Percentiles rank a stretch among this genome's conserved stretches.
Evolutionary conservation across 2,888 invertebrate species (phyloP).

Genomic region (Andrena chrysosceles): DNA sequence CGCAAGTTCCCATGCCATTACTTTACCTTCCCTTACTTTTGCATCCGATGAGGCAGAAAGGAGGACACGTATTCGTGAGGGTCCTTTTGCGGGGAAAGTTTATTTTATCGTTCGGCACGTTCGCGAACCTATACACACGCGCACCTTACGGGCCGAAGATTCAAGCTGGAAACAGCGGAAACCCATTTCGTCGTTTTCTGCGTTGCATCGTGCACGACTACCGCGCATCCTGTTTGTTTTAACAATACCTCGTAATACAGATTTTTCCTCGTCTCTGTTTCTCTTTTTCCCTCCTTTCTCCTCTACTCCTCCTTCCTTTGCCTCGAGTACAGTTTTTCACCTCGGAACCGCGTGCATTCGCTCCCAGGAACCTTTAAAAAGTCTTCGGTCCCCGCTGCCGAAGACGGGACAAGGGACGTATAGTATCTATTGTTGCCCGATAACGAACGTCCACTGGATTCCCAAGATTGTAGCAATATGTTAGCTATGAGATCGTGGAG

Average conservation of each 20-base stretch:
- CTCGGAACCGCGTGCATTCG: conserved; percentile 11
- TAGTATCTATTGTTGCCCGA: conserved; percentile 51
- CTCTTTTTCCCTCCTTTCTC: no score
- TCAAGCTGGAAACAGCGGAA: conserved; percentile 38
- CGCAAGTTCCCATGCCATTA: conserved; percentile 75
- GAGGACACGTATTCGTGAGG: conserved; percentile 65
- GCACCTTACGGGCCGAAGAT: conserved; percentile 28
- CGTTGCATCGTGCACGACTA: conserved; percentile 18
- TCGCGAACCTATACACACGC: conserved; percentile 31
- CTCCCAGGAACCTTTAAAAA: neutral
- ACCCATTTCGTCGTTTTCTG: conserved; percentile 38
- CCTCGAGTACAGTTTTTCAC: neutral
- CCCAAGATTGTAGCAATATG: conserved; percentile 53
- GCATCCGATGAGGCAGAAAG: conserved; percentile 73
- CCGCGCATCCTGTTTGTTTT: conserved; percentile 19
- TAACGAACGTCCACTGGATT: conserved; percentile 40
- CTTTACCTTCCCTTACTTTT: conserved; percentile 70
- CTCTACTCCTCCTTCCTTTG: neutral
- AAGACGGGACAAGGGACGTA: neutral
- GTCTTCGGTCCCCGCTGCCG: neutral
- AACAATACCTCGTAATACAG: conserved; percentile 56
- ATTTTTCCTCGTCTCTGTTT: conserved; percentile 14
- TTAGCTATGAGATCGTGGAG: conserved; percentile 28
- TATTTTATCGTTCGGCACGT: conserved; percentile 62
- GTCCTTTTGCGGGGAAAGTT: conserved; percentile 72